These are phyloP conservation scores for Ochlodes sylvanus DNA, from an alignment of 2,888 invertebrate genomes.

Conservation along the genomic window DNA sequence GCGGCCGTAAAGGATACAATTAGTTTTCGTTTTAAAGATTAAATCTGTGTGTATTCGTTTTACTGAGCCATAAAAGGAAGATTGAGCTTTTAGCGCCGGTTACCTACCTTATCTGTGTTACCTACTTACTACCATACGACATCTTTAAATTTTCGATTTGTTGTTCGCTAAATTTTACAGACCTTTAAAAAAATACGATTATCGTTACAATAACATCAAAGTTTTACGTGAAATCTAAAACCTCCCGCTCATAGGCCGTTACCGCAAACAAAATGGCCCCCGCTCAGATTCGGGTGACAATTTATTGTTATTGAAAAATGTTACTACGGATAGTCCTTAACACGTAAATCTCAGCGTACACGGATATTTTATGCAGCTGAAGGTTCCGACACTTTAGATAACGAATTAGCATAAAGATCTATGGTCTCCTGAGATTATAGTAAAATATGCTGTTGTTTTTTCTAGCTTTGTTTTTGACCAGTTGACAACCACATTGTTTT, in stretches of 20 bases:
- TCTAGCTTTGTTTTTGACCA: neutral
- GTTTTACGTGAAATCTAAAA: slow-evolving; percentile 8
- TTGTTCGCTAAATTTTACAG: neutral
- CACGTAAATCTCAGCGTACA: slow-evolving; percentile 26
- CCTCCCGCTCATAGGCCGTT: slow-evolving; percentile 12
- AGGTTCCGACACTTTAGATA: slow-evolving; percentile 25
- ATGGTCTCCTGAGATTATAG: slow-evolving; percentile 12
- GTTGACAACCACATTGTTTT: neutral
- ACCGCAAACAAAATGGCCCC: slow-evolving; percentile 18
- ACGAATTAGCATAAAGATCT: slow-evolving; percentile 30
- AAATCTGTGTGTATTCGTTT: neutral
- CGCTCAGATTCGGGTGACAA: slow-evolving; percentile 14
- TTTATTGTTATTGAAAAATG: slow-evolving; percentile 36
- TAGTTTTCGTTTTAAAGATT: neutral
- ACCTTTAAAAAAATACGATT: neutral
- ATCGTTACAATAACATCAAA: neutral
- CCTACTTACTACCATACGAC: too few species aligned
- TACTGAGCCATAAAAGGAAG: neutral
- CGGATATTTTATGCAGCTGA: slow-evolving; percentile 30
- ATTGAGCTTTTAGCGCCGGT: too few species aligned
- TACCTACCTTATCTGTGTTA: too few species aligned
- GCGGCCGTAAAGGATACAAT: neutral
- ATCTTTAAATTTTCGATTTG: too few species aligned
- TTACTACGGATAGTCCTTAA: slow-evolving; percentile 24
- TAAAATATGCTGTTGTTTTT: slow-evolving; percentile 13